Evolutionary conservation across 2,888 invertebrate genomes (phyloP).

Genomic region (Chrysopilus asiliformis): DNA sequence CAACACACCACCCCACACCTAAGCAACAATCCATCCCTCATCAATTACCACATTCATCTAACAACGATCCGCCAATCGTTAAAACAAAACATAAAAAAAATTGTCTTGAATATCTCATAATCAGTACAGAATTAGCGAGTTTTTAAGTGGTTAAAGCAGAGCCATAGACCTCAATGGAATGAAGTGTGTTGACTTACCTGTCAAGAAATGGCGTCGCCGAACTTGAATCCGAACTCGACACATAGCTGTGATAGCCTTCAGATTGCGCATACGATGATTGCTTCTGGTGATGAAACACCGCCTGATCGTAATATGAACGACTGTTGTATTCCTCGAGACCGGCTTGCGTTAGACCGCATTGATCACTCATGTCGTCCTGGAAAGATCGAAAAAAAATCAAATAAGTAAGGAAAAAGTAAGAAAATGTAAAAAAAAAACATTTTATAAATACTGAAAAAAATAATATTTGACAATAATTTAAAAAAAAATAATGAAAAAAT

Average conservation of each 20-base stretch:
- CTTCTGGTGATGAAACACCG: conserved; percentile 50
- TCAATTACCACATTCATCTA: too few species aligned
- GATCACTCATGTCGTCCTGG: conserved; percentile 34
- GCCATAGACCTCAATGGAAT: too few species aligned
- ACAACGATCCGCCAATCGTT: too few species aligned
- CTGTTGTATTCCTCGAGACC: conserved; percentile 59
- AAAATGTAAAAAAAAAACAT: background rate
- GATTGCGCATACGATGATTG: conserved; percentile 66
- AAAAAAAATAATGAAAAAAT: too few species aligned
- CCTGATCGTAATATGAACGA: conserved; percentile 45
- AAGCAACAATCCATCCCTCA: too few species aligned
- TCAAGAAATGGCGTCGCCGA: conserved; percentile 66
- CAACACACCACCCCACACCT: too few species aligned
- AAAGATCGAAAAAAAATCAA: conserved; percentile 5
- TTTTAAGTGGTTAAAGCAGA: too few species aligned
- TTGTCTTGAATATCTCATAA: too few species aligned
- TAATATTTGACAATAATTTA: too few species aligned
- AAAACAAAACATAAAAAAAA: too few species aligned
- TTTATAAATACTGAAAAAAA: too few species aligned
- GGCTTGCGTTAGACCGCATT: conserved; percentile 44
- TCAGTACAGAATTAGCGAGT: too few species aligned
- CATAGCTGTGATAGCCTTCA: conserved; percentile 69
- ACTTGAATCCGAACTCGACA: conserved; percentile 61
- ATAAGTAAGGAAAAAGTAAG: background rate
- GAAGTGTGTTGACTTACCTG: conserved; percentile 42